These are phyloP conservation scores for Puffinus mauretanicus DNA, from an alignment of 2,113 vertebrate genomes.

Conservation along the genomic window DNA sequence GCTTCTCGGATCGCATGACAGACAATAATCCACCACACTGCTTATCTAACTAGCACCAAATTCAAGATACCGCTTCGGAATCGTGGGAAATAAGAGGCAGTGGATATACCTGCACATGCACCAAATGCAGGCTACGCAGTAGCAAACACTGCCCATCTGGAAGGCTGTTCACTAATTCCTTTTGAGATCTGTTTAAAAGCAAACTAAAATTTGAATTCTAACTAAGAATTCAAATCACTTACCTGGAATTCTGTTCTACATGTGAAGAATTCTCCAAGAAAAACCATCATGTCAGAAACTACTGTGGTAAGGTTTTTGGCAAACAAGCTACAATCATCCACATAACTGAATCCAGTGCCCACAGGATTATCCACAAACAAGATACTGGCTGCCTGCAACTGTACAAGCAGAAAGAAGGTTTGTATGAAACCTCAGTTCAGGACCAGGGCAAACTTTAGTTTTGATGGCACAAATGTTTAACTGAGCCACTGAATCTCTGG, in stretches of 20 bases:
- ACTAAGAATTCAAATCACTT: background rate
- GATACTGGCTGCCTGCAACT: conserved; percentile 87
- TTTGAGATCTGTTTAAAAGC: background rate
- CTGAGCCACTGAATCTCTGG: background rate
- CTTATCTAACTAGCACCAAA: background rate
- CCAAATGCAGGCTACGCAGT: background rate
- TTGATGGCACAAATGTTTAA: background rate
- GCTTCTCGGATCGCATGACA: fast-evolving
- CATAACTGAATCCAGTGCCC: conserved; percentile 92
- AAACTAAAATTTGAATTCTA: background rate
- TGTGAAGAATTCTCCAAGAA: conserved; percentile 84
- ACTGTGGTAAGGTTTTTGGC: conserved; percentile 82
- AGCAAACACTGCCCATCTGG: background rate
- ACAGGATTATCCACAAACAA: conserved; percentile 97
- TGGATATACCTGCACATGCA: background rate
- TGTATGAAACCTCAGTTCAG: background rate
- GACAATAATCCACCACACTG: background rate
- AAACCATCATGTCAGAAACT: conserved; percentile 89
- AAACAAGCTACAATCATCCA: conserved; percentile 71
- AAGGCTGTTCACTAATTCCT: background rate
- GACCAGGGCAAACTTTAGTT: background rate
- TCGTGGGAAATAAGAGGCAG: background rate
- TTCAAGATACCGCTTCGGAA: background rate
- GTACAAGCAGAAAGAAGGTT: background rate
- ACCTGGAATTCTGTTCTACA: conserved; percentile 85